phyloP scores from a whole-genome alignment of 1,140 invertebrate genomes.

The Bicyclus anynana region DNA sequence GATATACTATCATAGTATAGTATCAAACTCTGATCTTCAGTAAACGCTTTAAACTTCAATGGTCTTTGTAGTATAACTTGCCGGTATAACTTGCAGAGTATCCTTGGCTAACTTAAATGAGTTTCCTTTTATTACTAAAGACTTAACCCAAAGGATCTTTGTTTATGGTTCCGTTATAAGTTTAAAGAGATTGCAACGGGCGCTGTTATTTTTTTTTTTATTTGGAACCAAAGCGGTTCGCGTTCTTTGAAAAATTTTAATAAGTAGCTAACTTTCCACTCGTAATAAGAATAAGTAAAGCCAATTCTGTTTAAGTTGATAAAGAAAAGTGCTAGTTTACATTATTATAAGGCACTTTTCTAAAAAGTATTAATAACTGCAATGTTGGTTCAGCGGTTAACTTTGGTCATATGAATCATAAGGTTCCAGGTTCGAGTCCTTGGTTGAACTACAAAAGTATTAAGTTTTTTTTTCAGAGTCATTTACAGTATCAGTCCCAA shows the following conservation, averaged over 20 bases:
- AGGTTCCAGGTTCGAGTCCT: too few relatives aligned
- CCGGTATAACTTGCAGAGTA: constrained; percentile 40
- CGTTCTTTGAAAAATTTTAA: constrained; percentile 23
- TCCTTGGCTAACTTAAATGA: constrained; percentile 60
- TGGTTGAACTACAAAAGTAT: too few relatives aligned
- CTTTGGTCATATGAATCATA: too few relatives aligned
- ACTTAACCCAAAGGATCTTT: constrained; percentile 58
- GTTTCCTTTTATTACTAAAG: constrained; percentile 62
- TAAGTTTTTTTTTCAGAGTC: too few relatives aligned
- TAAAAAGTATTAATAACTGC: too few relatives aligned
- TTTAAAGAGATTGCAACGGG: constrained; percentile 52
- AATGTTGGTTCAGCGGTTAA: too few relatives aligned
- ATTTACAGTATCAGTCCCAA: too few relatives aligned
- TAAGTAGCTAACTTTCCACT: constrained; percentile 21
- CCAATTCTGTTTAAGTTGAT: constrained; percentile 6
- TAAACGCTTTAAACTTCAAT: constrained; percentile 18
- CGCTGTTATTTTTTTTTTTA: constrained; percentile 45
- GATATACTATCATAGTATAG: constrained; percentile 18
- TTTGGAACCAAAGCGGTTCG: constrained; percentile 19
- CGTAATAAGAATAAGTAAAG: constrained; percentile 20
- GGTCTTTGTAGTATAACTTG: too few relatives aligned
- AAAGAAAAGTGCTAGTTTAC: background rate
- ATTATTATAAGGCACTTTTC: too few relatives aligned
- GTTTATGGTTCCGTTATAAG: constrained; percentile 64
- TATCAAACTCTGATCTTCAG: constrained; percentile 25